Evolutionary conservation across 2,113 vertebrate species (phyloP).

Genomic region (Thinocorus orbignyianus): DNA sequence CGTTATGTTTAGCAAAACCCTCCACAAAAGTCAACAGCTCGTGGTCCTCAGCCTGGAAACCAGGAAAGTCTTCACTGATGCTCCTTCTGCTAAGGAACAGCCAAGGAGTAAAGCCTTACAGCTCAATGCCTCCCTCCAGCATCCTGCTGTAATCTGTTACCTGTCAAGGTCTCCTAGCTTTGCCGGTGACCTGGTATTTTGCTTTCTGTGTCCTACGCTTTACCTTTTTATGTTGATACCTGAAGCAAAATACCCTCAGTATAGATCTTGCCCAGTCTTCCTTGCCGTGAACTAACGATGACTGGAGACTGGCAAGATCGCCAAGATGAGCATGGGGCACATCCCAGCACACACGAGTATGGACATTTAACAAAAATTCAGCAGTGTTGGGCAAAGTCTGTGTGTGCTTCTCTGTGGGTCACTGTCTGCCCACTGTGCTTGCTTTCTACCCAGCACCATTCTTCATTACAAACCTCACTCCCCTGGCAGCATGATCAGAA

Average conservation of each 20-base stretch:
- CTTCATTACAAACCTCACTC: neutral
- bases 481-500: neutral
- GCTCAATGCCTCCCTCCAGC: neutral
- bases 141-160: neutral
- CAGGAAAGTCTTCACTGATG: neutral
- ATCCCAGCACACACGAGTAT: neutral
- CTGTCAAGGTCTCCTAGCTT: neutral
- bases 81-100: neutral
- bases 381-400: neutral
- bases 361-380: neutral
- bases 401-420: too few species aligned
- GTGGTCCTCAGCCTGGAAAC: neutral
- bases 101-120: neutral
- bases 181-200: neutral
- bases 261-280: neutral
- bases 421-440: neutral
- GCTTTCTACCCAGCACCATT: neutral
- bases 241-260: neutral
- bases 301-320: neutral
- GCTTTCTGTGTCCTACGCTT: neutral
- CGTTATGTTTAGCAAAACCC: neutral
- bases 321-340: accelerated
- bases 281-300: neutral
- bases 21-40: neutral
- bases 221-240: neutral